Base-by-base conservation (phyloP, 2,113 vertebrate genomes). In the Brachionichthys hirsutus region DNA sequence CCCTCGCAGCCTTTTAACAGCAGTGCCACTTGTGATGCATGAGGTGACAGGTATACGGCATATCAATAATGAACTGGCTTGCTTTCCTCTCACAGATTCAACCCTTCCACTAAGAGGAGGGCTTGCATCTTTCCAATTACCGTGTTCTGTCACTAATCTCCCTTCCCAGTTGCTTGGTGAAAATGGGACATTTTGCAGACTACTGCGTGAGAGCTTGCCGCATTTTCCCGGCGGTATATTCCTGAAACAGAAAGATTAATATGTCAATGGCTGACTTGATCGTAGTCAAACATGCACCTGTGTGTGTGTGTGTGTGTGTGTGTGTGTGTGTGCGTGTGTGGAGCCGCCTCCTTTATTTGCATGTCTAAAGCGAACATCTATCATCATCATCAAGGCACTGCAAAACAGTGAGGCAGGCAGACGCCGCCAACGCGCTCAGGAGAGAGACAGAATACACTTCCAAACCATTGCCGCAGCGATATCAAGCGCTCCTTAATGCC, bases 341-440 rank as follows among this genome's bases (percentile, higher is more conserved):
- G 65, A 74, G 78, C 78, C 24, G 67, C 75, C 81, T 83, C 62
- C 80, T 78, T 63, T 80, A 88, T 88, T 88, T 88, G 85, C 86
- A 85, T 84, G 83, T 87, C 82, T 88, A 73, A 70, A 59, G 80
- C 20, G 75, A 83, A 78, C 83, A 88, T 91, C 87, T 83, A 87
- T 91, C 86, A 86, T 86, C 86, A 84, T 87, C 88, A 92, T 83
- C 75, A 89, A 86, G 80, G 71, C 46, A 20, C 68, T 67, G 75
- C 81, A 83, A 81, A 88, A 78, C 83, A 76, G 70, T 9, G 54
- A 84, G 67, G 82, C 62, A 75, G 81, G 73, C 67, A 67, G 72
- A 43, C 46, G 18, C 61, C 40, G 57, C 64, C 19, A 44, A n/a
- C 20, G 46, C 51, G 81, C 78, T 68, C 55, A 7, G 64, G 78